These are phyloP conservation scores for Clarias pachynema DNA, from an alignment of 2,797 vertebrate genomes.

Conservation along the genomic window DNA sequence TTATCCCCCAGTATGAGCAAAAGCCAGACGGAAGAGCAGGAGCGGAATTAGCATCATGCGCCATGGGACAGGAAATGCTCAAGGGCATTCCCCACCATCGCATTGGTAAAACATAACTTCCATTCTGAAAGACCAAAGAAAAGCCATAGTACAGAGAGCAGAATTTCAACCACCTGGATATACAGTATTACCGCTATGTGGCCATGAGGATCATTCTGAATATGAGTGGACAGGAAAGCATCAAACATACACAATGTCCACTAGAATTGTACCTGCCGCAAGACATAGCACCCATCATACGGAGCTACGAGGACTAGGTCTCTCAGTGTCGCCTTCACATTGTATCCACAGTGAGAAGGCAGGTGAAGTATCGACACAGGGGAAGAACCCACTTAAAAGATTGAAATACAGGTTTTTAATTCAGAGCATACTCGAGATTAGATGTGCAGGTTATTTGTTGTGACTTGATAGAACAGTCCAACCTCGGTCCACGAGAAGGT, in stretches of 20 bases:
- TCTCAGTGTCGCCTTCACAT: slow-evolving; percentile 61
- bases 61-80: slow-evolving; percentile 72
- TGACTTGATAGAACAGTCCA: neutral
- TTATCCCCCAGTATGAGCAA: slow-evolving; percentile 71
- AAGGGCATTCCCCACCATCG: slow-evolving; percentile 72
- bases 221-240: neutral
- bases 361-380: slow-evolving; percentile 71
- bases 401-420: neutral
- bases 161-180: neutral
- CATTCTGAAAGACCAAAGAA: slow-evolving; percentile 64
- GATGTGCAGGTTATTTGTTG: neutral
- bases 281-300: slow-evolving; percentile 74
- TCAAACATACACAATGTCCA: neutral
- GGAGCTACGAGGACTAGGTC: slow-evolving; percentile 67
- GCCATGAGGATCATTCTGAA: neutral
- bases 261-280: slow-evolving; percentile 66
- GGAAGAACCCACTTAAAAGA: slow-evolving; percentile 58
- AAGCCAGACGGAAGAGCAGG: slow-evolving; percentile 55
- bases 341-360: slow-evolving; percentile 70
- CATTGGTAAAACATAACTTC: slow-evolving; percentile 72
- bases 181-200: neutral
- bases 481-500: slow-evolving; percentile 74
- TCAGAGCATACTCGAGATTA: neutral
- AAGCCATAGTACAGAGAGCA: neutral
- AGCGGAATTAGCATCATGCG: neutral